Base-by-base conservation (phyloP, 2,888 invertebrate species). In the Tolmerus cingulatus region DNA sequence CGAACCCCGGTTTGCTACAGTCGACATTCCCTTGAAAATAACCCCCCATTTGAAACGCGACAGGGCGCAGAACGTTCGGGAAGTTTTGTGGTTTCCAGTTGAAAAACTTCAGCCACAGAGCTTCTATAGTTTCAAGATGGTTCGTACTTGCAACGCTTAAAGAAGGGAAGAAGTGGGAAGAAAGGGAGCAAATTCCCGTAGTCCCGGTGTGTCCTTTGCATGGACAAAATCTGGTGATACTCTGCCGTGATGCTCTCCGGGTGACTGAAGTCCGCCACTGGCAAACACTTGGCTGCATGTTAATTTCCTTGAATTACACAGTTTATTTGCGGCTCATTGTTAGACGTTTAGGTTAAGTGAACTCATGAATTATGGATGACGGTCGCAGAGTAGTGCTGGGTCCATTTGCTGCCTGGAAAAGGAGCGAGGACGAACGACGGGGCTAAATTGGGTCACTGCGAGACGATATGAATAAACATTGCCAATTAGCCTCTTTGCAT, bases 241-340 rank as follows among this genome's bases (percentile, higher is more conserved):
- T 51, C 51, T 19, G 27, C 81, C 81, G 81, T 27, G 34, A 57
- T 43, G 37, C 57, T 85, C 74, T n/a, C 30, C 46, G 74, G 85
- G 85, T 85, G 74, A 74, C 43, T 85, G 85, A 74, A 85, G 74
- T 85, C 74, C 74, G 74, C 27, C 30, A 74, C 66, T 74, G 40
- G 66, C 27, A 74, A 74, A 74, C 85, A 85, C 46, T 85, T 74
- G 85, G 85, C 23, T 85, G 85, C 85, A 85, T 85, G 85, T 85
- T 85, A 85, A 85, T 85, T 74, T 85, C 85, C 74, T 27, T 46
- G 57, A 85, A 85, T 85, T 85, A 85, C 85, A 85, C 74, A 85
- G 85, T 85, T 85, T 85, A 85, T 74, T 85, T 85, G 85, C 85
- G 85, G 85, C 85, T 85, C 85, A 85, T 85, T 85, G 85, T 85